Conservation (phyloP, 2,113 vertebrate species). For the Athene cunicularia region DNA sequence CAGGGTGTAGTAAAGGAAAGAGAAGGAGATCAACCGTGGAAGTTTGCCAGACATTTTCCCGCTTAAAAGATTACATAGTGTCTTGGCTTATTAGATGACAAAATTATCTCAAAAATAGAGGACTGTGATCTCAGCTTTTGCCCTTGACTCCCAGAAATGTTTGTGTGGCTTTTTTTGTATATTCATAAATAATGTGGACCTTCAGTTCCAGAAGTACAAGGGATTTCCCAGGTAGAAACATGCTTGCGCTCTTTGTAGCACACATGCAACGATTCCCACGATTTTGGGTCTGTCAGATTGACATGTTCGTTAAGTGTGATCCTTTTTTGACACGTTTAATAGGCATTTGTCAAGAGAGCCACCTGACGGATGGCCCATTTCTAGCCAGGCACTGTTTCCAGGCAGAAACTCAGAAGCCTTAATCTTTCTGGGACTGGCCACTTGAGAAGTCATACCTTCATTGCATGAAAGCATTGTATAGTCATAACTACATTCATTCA, state of each 20-base stretch:
- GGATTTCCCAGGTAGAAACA: not conserved
- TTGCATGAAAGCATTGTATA: not conserved
- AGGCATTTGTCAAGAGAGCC: not conserved
- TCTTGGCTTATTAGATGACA: not conserved
- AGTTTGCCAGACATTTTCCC: not conserved
- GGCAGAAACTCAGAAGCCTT: not conserved
- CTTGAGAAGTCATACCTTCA: not conserved
- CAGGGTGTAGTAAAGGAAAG: not conserved
- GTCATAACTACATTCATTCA: not conserved
- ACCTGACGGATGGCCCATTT: not conserved
- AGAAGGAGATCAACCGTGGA: not conserved
- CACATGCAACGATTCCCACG: fast-evolving
- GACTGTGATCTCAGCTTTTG: not conserved
- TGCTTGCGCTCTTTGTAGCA: not conserved
- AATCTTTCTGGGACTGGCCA: not conserved
- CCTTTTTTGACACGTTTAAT: not conserved
- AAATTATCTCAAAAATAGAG: not conserved
- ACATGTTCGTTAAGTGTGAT: fast-evolving
- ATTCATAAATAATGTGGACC: not conserved
- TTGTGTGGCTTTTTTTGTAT: not conserved
- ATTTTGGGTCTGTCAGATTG: not conserved
- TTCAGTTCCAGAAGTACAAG: not conserved
- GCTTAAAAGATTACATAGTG: not conserved
- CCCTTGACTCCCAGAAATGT: not conserved
- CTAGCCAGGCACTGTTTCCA: not conserved